Percentiles rank a stretch among this genome's conserved stretches.
phyloP scores from a whole-genome alignment of 2,797 vertebrate species.

The Centropyge bicolor region DNA sequence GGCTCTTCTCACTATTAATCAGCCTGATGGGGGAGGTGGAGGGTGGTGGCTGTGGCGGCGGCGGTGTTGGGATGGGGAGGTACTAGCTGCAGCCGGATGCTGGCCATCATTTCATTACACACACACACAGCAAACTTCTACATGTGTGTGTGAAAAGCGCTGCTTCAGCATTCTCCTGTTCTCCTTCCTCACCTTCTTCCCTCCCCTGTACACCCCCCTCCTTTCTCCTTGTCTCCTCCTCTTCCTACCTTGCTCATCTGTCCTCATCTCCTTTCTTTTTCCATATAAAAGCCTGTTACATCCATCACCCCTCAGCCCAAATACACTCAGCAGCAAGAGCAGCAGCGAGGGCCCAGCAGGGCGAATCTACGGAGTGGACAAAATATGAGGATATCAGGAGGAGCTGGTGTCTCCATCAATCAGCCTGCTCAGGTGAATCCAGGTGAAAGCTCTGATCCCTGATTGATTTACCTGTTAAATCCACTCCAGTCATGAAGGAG shows the following conservation, averaged over 20 bases:
- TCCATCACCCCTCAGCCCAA: conserved; percentile 71
- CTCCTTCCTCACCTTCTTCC: conserved; percentile 52
- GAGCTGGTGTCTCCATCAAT: conserved; percentile 71
- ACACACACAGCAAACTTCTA: conserved; percentile 27
- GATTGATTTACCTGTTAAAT: conserved; percentile 70
- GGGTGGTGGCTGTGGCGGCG: conserved; percentile 30
- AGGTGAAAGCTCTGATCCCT: conserved; percentile 65
- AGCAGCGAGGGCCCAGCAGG: conserved; percentile 49
- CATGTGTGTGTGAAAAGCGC: conserved; percentile 64
- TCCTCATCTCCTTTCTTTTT: conserved; percentile 58
- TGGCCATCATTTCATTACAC: conserved; percentile 61
- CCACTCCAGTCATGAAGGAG: conserved; percentile 52
- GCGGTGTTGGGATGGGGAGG: conserved; percentile 47
- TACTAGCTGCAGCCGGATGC: conserved; percentile 50
- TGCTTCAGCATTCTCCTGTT: conserved; percentile 65
- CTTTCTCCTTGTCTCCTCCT: conserved; percentile 44
- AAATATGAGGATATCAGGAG: conserved; percentile 74
- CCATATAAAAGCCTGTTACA: conserved; percentile 66
- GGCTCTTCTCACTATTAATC: conserved; percentile 82
- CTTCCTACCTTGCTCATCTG: conserved; percentile 45
- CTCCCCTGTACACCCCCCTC: conserved; percentile 29
- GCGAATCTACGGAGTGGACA: conserved; percentile 60
- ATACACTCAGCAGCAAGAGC: conserved; percentile 56
- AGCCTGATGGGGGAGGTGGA: conserved; percentile 73
- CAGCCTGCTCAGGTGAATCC: conserved; percentile 71